Percentiles rank a stretch among this genome's conserved stretches.
These are phyloP conservation scores for Recurvirostra avosetta DNA, from an alignment of 2,113 vertebrate genomes.

Conservation along the genomic window DNA sequence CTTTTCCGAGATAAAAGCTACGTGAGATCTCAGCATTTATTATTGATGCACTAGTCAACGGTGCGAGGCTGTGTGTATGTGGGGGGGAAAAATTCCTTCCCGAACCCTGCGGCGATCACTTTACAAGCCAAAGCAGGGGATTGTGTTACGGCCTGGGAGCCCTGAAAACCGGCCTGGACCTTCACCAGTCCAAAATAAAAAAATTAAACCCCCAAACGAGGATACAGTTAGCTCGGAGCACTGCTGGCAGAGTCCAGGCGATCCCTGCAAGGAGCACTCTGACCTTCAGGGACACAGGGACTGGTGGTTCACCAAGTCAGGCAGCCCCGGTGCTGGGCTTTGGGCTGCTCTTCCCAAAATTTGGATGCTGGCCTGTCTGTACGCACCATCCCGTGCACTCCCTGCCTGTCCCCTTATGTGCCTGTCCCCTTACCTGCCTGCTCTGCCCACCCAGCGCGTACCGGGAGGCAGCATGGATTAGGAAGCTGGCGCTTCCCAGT, in stretches of 20 bases:
- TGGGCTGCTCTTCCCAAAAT: background rate
- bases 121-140: slow-evolving; percentile 41
- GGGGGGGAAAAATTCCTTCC: slow-evolving; percentile 13
- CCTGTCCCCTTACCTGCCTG: background rate
- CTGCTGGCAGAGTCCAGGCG: background rate
- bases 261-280: background rate
- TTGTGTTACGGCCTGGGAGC: slow-evolving; percentile 39
- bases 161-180: background rate
- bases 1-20: slow-evolving; percentile 12
- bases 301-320: background rate
- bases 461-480: background rate
- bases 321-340: background rate
- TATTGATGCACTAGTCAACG: slow-evolving; percentile 33
- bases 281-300: slow-evolving; percentile 13
- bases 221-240: background rate
- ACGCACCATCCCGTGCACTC: rapidly evolving
- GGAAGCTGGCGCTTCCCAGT: background rate
- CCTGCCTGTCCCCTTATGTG: background rate
- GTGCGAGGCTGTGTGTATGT: background rate
- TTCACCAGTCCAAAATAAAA: background rate
- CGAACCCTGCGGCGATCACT: slow-evolving; percentile 35
- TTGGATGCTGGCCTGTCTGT: rapidly evolving
- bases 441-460: rapidly evolving
- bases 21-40: slow-evolving; percentile 15
- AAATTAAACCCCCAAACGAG: background rate